A percentile compares a stretch with the other conserved stretches of the same genome.
Evolutionary conservation across 2,888 invertebrate genomes (phyloP).

Genomic region (Limnephilus lunatus): DNA sequence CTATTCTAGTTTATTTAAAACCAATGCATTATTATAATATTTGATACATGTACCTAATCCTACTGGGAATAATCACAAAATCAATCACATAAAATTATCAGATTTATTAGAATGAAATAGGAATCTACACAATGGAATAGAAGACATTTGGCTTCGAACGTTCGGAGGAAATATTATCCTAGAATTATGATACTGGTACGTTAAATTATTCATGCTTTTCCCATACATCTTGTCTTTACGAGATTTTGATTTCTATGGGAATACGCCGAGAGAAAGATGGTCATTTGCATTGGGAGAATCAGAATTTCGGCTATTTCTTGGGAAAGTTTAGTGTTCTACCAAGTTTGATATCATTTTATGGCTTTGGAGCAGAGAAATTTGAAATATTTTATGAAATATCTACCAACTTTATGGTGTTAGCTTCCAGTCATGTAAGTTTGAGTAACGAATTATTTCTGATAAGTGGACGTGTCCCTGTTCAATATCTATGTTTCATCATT

Average conservation of each 20-base stretch:
- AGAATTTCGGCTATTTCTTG: background rate
- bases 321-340: background rate
- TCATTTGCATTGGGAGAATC: background rate
- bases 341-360: background rate
- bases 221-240: slow-evolving; percentile 8
- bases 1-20: background rate
- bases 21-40: background rate
- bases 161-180: background rate
- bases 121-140: background rate
- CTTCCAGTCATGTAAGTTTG: no score
- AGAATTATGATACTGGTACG: background rate
- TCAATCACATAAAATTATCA: slow-evolving; percentile 17
- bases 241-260: slow-evolving; percentile 15
- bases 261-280: background rate
- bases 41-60: background rate
- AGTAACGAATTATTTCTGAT: no score
- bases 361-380: background rate
- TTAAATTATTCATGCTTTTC: slow-evolving; percentile 18
- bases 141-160: slow-evolving; percentile 29
- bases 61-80: slow-evolving; percentile 15
- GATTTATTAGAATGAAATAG: slow-evolving; percentile 28
- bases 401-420: no score
- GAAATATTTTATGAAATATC: background rate
- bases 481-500: no score
- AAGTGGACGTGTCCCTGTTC: no score